A percentile compares a stretch with the other conserved stretches of the same genome.
phyloP scores from a whole-genome alignment of 1,140 invertebrate species.

The Paraescarpia echinospica region DNA sequence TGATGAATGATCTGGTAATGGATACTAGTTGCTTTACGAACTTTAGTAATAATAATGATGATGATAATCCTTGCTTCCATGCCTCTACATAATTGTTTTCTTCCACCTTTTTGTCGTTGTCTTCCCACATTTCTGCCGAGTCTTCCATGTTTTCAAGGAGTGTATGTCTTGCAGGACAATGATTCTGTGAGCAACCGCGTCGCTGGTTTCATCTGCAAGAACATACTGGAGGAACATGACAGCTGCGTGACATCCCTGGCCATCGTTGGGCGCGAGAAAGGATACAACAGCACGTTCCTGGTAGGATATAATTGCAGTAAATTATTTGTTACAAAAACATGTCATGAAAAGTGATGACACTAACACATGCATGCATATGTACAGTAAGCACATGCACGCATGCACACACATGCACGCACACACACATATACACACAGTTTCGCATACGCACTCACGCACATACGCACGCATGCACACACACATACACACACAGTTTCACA shows the following conservation, averaged over 20 bases:
- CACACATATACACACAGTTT: no score
- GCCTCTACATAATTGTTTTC: conserved; percentile 10
- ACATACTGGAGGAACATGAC: conserved; percentile 53
- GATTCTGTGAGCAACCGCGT: conserved; percentile 58
- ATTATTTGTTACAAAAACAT: neutral
- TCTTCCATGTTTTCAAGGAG: neutral
- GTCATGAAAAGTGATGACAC: neutral
- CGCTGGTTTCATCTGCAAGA: conserved; percentile 55
- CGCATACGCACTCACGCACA: no score
- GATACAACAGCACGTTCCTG: conserved; percentile 45
- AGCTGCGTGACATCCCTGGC: conserved; percentile 56
- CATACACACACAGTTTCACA: no score
- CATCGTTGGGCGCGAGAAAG: conserved; percentile 45
- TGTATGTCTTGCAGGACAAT: conserved; percentile 37
- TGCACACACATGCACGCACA: neutral
- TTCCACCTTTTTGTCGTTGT: neutral
- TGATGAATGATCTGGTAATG: no score
- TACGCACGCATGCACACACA: no score
- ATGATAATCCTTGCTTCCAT: neutral
- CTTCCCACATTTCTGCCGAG: neutral
- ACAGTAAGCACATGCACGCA: neutral
- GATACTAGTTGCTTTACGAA: no score
- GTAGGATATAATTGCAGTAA: conserved; percentile 34
- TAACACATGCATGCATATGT: neutral
- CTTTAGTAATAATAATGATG: no score